Conservation (phyloP, 2,113 vertebrate genomes). For the Leptocoma aspasia region DNA sequence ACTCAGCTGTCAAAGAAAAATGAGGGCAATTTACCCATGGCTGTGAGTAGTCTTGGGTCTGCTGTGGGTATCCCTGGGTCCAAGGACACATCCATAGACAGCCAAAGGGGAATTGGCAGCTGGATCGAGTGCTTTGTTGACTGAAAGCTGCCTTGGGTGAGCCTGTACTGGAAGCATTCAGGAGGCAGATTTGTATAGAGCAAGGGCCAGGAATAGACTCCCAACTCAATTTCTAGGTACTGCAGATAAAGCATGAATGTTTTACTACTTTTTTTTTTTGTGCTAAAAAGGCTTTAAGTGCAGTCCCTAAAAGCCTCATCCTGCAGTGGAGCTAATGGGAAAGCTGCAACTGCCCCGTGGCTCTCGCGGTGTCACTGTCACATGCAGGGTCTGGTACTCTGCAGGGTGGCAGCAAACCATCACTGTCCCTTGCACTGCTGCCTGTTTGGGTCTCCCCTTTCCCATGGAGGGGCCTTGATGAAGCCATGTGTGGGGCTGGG, state of each 20-base stretch:
- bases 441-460: neutral
- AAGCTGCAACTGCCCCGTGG: accelerated
- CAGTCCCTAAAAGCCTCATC: neutral
- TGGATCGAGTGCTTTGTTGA: neutral
- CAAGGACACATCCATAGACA: neutral
- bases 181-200: neutral
- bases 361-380: accelerated
- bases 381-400: accelerated
- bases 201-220: neutral
- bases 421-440: neutral
- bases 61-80: neutral
- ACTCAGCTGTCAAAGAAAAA: neutral
- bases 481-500: neutral
- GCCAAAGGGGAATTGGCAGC: neutral
- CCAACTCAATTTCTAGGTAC: neutral
- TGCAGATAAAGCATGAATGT: neutral
- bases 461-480: accelerated
- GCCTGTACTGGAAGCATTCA: neutral
- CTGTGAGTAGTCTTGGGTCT: neutral
- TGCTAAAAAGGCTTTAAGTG: neutral
- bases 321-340: neutral
- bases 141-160: neutral
- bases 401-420: neutral
- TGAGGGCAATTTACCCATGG: accelerated
- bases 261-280: neutral